phyloP scores from a whole-genome alignment of 2,888 invertebrate species.

The Epistrophe grossulariae region DNA sequence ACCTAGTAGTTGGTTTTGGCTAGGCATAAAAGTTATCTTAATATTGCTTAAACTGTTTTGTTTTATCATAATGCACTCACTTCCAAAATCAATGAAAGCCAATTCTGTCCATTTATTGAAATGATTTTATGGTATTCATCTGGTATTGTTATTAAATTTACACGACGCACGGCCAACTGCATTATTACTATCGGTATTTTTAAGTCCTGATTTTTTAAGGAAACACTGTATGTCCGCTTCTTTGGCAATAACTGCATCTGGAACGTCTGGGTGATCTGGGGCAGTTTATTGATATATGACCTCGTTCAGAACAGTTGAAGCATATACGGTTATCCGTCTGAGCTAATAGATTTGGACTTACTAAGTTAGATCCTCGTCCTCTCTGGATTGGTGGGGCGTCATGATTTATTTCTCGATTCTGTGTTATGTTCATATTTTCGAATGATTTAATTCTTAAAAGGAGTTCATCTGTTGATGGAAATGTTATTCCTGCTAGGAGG shows the following conservation, averaged over 20 bases:
- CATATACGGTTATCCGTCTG: constrained; percentile 32
- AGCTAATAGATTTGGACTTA: neutral
- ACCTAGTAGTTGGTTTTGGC: constrained; percentile 5
- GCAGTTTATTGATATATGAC: constrained; percentile 28
- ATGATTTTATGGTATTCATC: constrained; percentile 38
- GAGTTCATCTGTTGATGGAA: constrained; percentile 32
- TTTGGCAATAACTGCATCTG: neutral
- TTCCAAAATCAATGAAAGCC: constrained; percentile 50
- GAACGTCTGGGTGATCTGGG: neutral
- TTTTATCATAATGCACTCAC: constrained; percentile 34
- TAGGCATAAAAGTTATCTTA: no score
- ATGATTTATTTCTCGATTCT: neutral
- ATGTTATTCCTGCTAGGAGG: constrained; percentile 15
- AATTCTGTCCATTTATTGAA: constrained; percentile 26
- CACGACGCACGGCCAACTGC: no score
- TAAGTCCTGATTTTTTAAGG: neutral
- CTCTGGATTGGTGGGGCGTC: neutral
- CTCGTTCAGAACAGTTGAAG: constrained; percentile 40
- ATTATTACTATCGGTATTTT: no score
- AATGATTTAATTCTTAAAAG: constrained; percentile 18
- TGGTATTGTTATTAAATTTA: constrained; percentile 12
- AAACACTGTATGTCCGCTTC: no score
- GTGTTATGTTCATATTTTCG: neutral
- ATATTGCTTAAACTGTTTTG: neutral
- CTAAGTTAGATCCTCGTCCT: neutral